phyloP scores from a whole-genome alignment of 2,888 invertebrate genomes.

The Torymus auratus region DNA sequence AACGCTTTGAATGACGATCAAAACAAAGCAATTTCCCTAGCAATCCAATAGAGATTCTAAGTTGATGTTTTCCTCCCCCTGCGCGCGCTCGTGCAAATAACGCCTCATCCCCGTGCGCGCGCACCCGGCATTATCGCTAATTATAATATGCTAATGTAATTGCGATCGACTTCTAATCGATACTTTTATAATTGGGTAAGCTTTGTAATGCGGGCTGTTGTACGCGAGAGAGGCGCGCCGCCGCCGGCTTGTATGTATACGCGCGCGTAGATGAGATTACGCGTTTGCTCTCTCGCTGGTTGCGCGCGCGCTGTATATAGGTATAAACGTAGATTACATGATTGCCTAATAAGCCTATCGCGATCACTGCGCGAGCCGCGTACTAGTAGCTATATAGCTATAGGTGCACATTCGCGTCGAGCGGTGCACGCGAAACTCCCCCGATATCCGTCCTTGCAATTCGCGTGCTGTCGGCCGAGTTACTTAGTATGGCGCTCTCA shows the following conservation, averaged over 20 bases:
- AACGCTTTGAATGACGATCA: not conserved
- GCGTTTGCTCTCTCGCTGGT: constrained; percentile 27
- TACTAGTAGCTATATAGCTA: constrained; percentile 19
- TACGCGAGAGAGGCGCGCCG: not conserved
- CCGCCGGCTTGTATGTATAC: not conserved
- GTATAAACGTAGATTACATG: constrained; percentile 62
- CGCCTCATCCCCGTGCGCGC: too few species aligned
- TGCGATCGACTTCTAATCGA: constrained; percentile 56
- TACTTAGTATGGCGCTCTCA: constrained; percentile 17
- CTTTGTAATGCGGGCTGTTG: constrained; percentile 47
- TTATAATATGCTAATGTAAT: constrained; percentile 59
- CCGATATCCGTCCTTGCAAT: constrained; percentile 26
- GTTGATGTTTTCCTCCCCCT: constrained; percentile 9
- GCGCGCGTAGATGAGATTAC: constrained; percentile 46
- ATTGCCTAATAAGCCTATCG: constrained; percentile 67
- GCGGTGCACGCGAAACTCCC: constrained; percentile 7
- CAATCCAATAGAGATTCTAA: constrained; percentile 11
- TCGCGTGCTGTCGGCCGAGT: constrained; percentile 7
- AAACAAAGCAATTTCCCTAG: not conserved
- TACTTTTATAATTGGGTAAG: constrained; percentile 57
- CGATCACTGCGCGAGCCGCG: constrained; percentile 43
- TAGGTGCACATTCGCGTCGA: constrained; percentile 54
- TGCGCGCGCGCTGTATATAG: constrained; percentile 40
- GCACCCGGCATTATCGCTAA: constrained; percentile 23
- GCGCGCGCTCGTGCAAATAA: too few species aligned